Evolutionary conservation across 2,888 invertebrate genomes (phyloP).

Genomic region (Drosophila macrospina): DNA sequence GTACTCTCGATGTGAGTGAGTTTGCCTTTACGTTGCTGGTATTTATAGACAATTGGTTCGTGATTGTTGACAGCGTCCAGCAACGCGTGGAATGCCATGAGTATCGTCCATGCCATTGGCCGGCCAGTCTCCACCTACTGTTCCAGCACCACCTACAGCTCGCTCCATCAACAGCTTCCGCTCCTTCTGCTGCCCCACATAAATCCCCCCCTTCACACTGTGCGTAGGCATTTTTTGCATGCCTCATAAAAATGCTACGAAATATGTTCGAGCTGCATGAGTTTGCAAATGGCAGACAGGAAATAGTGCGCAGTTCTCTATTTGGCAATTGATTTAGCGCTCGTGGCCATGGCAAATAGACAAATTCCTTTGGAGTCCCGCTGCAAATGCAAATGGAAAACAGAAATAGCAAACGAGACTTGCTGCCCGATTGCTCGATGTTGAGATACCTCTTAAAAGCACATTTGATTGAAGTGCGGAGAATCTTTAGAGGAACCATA

Average conservation of each 20-base stretch:
- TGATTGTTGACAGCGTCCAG: slow-evolving; percentile 77
- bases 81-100: slow-evolving; percentile 63
- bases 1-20: slow-evolving; percentile 51
- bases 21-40: slow-evolving; percentile 73
- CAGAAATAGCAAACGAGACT: not conserved
- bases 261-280: slow-evolving; percentile 62
- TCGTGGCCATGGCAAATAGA: slow-evolving; percentile 36
- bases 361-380: slow-evolving; percentile 36
- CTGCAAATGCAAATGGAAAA: not conserved
- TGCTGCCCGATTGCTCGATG: not conserved
- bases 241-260: slow-evolving; percentile 75
- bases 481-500: no score
- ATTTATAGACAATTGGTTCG: slow-evolving; percentile 82
- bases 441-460: not conserved
- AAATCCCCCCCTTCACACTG: slow-evolving; percentile 18
- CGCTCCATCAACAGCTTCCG: no score
- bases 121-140: slow-evolving; percentile 11
- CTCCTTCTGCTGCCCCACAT: not conserved
- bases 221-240: slow-evolving; percentile 69
- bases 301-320: slow-evolving; percentile 60
- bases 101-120: slow-evolving; percentile 50
- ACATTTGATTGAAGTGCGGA: not conserved
- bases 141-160: no score
- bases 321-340: slow-evolving; percentile 63
- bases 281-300: slow-evolving; percentile 57